Evolutionary conservation across 2,888 invertebrate species (phyloP).

Genomic region (Ectemnius lituratus): DNA sequence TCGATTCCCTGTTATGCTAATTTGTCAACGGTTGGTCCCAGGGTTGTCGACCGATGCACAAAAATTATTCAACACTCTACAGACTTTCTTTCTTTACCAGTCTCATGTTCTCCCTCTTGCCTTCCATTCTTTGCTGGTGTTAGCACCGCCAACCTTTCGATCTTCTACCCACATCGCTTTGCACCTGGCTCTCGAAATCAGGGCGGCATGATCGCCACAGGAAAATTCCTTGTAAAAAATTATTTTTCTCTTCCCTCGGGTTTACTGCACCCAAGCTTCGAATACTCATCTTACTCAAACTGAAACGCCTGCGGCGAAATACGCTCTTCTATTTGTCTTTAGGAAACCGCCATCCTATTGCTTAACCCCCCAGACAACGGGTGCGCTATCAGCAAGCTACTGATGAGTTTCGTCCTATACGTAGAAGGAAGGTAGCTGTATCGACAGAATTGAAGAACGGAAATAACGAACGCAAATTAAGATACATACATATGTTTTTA

Average conservation of each 20-base stretch:
- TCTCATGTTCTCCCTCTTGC: constrained; percentile 5
- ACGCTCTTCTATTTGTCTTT: constrained; percentile 41
- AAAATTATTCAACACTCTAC: constrained; percentile 65
- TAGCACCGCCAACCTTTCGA: constrained; percentile 12
- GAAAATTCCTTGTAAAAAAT: constrained; percentile 36
- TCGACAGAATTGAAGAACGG: too few species aligned
- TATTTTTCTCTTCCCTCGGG: constrained; percentile 14
- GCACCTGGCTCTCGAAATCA: constrained; percentile 32
- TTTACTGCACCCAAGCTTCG: constrained; percentile 10
- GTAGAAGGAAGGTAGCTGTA: neutral
- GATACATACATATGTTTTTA: too few species aligned
- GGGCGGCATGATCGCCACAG: constrained; percentile 5
- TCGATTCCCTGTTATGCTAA: constrained; percentile 77
- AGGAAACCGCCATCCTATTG: constrained; percentile 25
- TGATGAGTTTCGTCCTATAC: constrained; percentile 42
- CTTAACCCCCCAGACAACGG: too few species aligned
- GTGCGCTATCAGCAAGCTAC: constrained; percentile 30
- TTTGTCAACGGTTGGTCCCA: constrained; percentile 74
- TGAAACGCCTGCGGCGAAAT: constrained; percentile 28
- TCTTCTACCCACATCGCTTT: neutral
- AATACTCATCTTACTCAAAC: constrained; percentile 42
- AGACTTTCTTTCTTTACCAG: constrained; percentile 19
- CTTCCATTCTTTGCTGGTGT: constrained; percentile 7
- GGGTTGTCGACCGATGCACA: constrained; percentile 62
- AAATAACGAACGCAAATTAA: too few species aligned